Conservation (phyloP, 1,140 invertebrate genomes). For the Oreohelix idahoensis region DNA sequence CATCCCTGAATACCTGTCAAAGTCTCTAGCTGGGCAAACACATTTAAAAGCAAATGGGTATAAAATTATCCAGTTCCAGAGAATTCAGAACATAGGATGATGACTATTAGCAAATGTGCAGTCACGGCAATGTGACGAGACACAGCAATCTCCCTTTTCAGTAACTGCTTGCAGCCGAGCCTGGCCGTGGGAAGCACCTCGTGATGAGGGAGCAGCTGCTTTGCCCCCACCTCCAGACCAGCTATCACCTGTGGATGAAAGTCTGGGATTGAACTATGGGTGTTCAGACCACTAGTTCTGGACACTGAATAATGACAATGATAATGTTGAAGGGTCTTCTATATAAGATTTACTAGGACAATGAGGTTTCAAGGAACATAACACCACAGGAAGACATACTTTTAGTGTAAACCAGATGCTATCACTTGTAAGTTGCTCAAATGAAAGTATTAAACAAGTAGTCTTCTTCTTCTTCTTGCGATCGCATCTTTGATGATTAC, state of each 20-base stretch:
- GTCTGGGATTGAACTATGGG: too few species aligned
- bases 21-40: not conserved
- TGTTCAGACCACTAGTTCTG: too few species aligned
- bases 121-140: not conserved
- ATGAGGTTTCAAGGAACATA: too few species aligned
- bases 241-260: slow-evolving; percentile 8
- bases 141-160: not conserved
- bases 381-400: too few species aligned
- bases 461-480: too few species aligned
- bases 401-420: too few species aligned
- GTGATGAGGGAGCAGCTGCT: not conserved
- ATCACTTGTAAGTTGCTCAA: too few species aligned
- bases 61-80: not conserved
- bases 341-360: too few species aligned
- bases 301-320: too few species aligned
- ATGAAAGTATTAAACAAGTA: too few species aligned
- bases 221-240: slow-evolving; percentile 14
- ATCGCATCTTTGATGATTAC: too few species aligned
- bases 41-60: not conserved
- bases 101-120: not conserved
- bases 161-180: not conserved
- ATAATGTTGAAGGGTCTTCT: too few species aligned
- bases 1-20: not conserved
- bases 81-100: not conserved
- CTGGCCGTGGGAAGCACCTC: not conserved